Conservation (phyloP, 2,888 invertebrate genomes). For the Phragmatobia fuliginosa region DNA sequence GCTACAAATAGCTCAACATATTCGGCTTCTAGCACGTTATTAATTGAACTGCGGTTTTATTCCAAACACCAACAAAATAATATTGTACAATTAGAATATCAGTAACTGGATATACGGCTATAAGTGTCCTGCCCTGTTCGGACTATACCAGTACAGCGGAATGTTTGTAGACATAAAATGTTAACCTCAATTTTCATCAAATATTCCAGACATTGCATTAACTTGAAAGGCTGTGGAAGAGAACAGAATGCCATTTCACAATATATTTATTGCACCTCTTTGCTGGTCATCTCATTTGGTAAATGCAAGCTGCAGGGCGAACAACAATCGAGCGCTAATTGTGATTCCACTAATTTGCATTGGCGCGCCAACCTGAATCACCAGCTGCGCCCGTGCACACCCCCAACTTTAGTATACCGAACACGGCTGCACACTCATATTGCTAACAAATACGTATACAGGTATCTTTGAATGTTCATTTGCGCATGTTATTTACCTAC, state of each 20-base stretch:
- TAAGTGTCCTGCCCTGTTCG: background rate
- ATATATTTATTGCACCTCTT: constrained; percentile 73
- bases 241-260: constrained; percentile 64
- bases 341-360: constrained; percentile 82
- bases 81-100: background rate
- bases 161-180: constrained; percentile 40
- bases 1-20: constrained; percentile 74
- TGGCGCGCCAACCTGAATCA: constrained; percentile 59
- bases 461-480: constrained; percentile 22
- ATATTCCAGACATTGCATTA: constrained; percentile 44
- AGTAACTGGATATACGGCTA: background rate
- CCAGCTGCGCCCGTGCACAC: constrained; percentile 55
- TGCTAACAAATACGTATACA: constrained; percentile 25
- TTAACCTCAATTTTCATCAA: background rate
- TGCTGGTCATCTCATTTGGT: constrained; percentile 75
- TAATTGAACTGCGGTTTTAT: constrained; percentile 52
- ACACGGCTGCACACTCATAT: constrained; percentile 29
- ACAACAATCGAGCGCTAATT: constrained; percentile 80
- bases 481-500: background rate
- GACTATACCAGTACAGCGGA: constrained; percentile 19
- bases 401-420: constrained; percentile 52
- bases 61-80: constrained; percentile 16
- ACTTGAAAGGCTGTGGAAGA: constrained; percentile 47
- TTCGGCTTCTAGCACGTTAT: constrained; percentile 66
- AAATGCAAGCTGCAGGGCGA: constrained; percentile 73